Conservation (phyloP, 1,140 invertebrate genomes). For the Macrobrachium rosenbergii region DNA sequence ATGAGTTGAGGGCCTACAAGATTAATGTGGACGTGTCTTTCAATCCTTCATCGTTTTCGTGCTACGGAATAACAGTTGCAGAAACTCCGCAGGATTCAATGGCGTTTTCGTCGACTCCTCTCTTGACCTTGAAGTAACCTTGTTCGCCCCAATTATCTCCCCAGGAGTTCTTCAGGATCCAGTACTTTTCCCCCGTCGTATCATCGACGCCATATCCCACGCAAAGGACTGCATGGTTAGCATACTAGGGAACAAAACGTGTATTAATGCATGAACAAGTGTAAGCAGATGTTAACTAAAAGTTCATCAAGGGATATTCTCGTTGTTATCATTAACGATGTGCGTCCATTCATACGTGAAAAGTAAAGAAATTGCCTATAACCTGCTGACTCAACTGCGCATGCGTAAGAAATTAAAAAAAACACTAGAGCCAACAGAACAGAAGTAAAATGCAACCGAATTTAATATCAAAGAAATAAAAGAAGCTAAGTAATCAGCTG, state of each 20-base stretch:
- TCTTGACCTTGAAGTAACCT: constrained; percentile 72
- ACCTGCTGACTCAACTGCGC: too few species aligned
- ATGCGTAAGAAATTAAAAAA: too few species aligned
- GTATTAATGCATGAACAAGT: background rate
- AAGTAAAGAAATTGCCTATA: background rate
- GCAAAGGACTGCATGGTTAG: constrained; percentile 73
- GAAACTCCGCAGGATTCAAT: constrained; percentile 69
- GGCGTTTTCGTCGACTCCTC: constrained; percentile 73
- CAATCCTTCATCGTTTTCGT: too few species aligned
- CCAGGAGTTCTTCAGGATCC: constrained; percentile 75
- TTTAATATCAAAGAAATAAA: too few species aligned
- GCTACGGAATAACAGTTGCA: constrained; percentile 49
- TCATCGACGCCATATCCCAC: constrained; percentile 73
- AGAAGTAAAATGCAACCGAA: too few species aligned
- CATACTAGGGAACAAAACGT: constrained; percentile 61
- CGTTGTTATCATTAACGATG: too few species aligned
- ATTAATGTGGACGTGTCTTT: too few species aligned
- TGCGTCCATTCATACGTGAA: background rate
- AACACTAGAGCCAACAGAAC: too few species aligned
- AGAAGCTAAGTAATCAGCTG: too few species aligned
- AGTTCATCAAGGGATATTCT: too few species aligned
- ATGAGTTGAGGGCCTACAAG: too few species aligned
- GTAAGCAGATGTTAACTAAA: too few species aligned
- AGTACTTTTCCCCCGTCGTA: constrained; percentile 69
- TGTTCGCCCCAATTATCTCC: constrained; percentile 74